Evolutionary conservation across 2,888 invertebrate genomes (phyloP), one percentile per base, ranked within the genome.

Genomic region (Syrphus vitripennis): DNA sequence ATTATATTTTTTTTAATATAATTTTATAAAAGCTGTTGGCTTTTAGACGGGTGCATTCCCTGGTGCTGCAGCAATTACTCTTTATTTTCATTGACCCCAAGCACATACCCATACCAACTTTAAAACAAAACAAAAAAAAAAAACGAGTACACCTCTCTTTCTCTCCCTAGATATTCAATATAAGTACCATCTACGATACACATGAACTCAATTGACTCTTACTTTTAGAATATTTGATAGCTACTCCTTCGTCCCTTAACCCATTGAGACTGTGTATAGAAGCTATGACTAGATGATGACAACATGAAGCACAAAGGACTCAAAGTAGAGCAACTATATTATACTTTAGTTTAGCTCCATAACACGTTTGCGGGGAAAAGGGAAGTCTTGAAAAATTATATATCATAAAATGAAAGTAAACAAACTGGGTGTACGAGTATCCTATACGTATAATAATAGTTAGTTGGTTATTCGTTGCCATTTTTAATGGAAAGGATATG

Each of bases 401-500:
- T 70, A 69, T 69, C 55, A 83, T 79, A 40, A 80, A 80, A 80
- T 37, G 42, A 71, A 72, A 84, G 71, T 59, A 71, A 84, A 76
- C 77, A 80, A n/a, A 75, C 83, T 50, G 42, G 31, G 55, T 42
- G 55, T 19, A 19, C 9, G 48, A 16, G 29, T 55, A 24, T 24
- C 6, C 21, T 50, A 24, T 14, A 9, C 34, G 12, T 1, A 34
- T 12, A 10, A 3, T 2, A 48, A 19, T 69, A 37, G 21, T 26
- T 40, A 3, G 37, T 40, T 40, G 72, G 61, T 55, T 34, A 48
- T 55, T 48, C 37, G 37, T 53, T 61, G 61, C 53, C 67, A 34
- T 72, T 72, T 63, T 76, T 81, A 81, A 81, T 84, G 81, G 76
- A 84, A 77, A 71, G 84, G 81, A 84, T 81, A 84, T 81, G 84